Base-by-base conservation (phyloP, 1,140 invertebrate species). In the Mylabris phalerata region DNA sequence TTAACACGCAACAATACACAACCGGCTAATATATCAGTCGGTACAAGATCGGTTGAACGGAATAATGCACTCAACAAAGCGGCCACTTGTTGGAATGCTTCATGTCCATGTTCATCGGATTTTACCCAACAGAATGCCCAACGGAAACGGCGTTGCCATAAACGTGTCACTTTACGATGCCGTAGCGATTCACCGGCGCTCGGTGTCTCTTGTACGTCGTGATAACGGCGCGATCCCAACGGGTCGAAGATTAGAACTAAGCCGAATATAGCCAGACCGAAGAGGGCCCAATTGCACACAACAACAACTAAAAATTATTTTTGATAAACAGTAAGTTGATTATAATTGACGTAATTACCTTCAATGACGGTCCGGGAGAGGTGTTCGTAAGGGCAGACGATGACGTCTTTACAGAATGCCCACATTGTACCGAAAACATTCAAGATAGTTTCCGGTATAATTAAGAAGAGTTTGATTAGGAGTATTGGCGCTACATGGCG, bases 11-110 rank as follows among this genome's bases (percentile, higher is more conserved):
- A 75, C 4, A 96, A 77, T 13, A 95, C 82, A 55, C 91, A 84
- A 4, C 92, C 93, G 10, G 92, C 91, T 45, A 92, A 84, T 11
- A 95, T 81, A 70, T 96, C 93, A 0, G 91, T 92, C 0, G 92
- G 87, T 2, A 95, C 92, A 19, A 94, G 75, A 75, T 95, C 90
- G 0, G 89, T 85, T 60, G 88, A 89, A 69, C 91, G 80, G 71
- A 91, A 91, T 59, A 90, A 78, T 2, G 84, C 82, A 66, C 82
- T 86, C 61, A 90, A 76, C 6, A 91, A 74, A 83, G 87, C 87
- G 73, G 89, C 88, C 61, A 91, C 85, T 75, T 92, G 88, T 72
- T 87, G 84, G 74, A 92, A 92, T 6, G 90, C 89, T 75, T 89
- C 86, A 65, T 84, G 83, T 47, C 85, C 88, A 62, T 87, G 85